Evolutionary conservation across 2,113 vertebrate genomes (phyloP), one percentile per base, ranked within the genome.

Genomic region (Alces alces): DNA sequence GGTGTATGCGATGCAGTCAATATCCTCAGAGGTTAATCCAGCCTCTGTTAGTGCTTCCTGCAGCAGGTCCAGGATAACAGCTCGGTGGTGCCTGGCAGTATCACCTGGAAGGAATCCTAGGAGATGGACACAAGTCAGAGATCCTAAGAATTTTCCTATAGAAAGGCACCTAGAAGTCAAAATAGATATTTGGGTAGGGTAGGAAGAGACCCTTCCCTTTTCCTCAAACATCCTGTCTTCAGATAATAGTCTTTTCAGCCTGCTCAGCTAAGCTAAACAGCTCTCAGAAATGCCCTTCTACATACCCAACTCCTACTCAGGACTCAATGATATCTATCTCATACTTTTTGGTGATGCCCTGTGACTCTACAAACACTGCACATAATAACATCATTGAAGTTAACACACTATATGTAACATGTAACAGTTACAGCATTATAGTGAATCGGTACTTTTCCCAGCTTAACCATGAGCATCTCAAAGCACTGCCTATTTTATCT

Each of bases 1-100:
- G 17, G 99, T 99, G 96, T 99, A 99, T 0, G 99, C 99, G 89
- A 99, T 98, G 96, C 99, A 99, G 86, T 99, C 99, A 0, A 99
- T 98, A 76, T 99, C 99, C 25, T 98, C 96, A 21, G 99, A 98
- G 64, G 98, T 97, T 52, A 99, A 79, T 7, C 98, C 98, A 2
- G 99, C 99, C 89, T 99, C 98, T 23, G 98, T 98, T 47, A 99
- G 97, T 1, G 99, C 99, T 98, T 99, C 99, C 82, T 98, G 98
- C 7, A 99, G 98, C 70, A 99, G 98, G 2, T 99, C 99, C 45
- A 99, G 98, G 28, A 99, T 97, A 84, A 99, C 99, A 13, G 98
- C 97, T 36, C 99, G 99, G 96, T 99, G 99, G 95, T 99, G 99
- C 76, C 99, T 98, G 47, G 99, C 99, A 0, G 99, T 99, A 95